Conservation (phyloP, 2,797 vertebrate species). For the Yasuhikotakia modesta region DNA sequence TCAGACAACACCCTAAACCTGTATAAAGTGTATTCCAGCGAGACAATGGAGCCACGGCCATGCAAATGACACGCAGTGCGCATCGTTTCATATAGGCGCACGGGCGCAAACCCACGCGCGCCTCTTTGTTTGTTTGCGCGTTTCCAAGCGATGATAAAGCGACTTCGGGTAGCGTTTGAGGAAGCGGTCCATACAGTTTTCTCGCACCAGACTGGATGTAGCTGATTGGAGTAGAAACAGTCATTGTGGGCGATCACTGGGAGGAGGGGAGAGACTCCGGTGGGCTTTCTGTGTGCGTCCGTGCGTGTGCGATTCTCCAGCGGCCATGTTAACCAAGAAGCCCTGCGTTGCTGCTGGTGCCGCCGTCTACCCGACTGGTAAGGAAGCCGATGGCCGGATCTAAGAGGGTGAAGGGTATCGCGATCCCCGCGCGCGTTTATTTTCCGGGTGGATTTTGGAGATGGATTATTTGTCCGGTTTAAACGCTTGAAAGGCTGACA, state of each 20-base stretch:
- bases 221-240: constrained; percentile 64
- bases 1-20: constrained; percentile 55
- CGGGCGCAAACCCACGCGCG: background rate
- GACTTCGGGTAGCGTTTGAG: constrained; percentile 42
- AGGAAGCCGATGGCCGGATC: constrained; percentile 62
- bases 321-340: constrained; percentile 90
- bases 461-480: constrained; percentile 38
- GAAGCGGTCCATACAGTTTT: constrained; percentile 49
- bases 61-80: constrained; percentile 26
- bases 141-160: constrained; percentile 52
- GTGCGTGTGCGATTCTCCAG: constrained; percentile 70
- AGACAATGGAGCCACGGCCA: constrained; percentile 2
- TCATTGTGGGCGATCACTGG: constrained; percentile 61
- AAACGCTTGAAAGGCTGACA: constrained; percentile 25
- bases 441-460: constrained; percentile 4
- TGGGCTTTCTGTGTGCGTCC: constrained; percentile 50
- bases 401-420: background rate
- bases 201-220: constrained; percentile 62
- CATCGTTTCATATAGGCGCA: constrained; percentile 10
- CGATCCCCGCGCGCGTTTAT: background rate
- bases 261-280: constrained; percentile 63
- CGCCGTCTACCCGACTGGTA: constrained; percentile 76
- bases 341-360: constrained; percentile 76
- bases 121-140: constrained; percentile 40
- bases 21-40: constrained; percentile 34